Percentiles rank a stretch among this genome's conserved stretches.
phyloP scores from a whole-genome alignment of 2,888 invertebrate species.

The Lamellibrachia columna region DNA sequence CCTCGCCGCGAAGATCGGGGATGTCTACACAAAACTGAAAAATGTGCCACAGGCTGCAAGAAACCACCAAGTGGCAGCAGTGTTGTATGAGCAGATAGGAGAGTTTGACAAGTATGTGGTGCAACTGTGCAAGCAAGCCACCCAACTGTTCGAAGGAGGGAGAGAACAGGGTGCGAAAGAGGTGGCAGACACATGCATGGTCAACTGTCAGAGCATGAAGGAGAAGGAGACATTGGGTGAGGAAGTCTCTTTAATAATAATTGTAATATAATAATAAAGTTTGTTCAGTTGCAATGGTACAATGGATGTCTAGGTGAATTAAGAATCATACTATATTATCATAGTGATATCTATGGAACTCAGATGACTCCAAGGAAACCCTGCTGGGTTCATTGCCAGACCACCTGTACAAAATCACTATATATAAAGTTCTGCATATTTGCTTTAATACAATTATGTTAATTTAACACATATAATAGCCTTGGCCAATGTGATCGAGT shows the following conservation, averaged over 20 bases:
- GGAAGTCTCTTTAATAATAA: not conserved
- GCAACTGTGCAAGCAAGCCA: slow-evolving; percentile 38
- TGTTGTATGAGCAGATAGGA: slow-evolving; percentile 36
- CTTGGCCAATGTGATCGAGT: too few relatives aligned
- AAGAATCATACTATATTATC: too few relatives aligned
- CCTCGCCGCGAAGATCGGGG: slow-evolving; percentile 36
- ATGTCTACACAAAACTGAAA: slow-evolving; percentile 27
- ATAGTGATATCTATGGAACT: too few relatives aligned
- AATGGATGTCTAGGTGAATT: too few relatives aligned
- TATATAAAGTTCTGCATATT: not conserved
- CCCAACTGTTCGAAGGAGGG: slow-evolving; percentile 26
- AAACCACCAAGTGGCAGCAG: slow-evolving; percentile 37
- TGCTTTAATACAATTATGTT: too few relatives aligned
- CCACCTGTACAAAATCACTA: too few relatives aligned
- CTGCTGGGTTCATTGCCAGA: too few relatives aligned
- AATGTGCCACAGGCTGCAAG: slow-evolving; percentile 34
- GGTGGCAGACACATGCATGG: slow-evolving; percentile 37
- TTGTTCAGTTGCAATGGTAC: too few relatives aligned
- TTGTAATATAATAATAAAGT: not conserved
- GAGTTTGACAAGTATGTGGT: slow-evolving; percentile 41
- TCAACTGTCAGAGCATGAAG: slow-evolving; percentile 33
- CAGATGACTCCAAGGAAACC: too few relatives aligned
- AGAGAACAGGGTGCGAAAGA: slow-evolving; percentile 27
- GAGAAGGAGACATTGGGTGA: slow-evolving; percentile 27
- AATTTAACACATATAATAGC: too few relatives aligned